Percentiles rank a stretch among this genome's conserved stretches.
Evolutionary conservation across 23 tunicate species (phyloP).

Genomic region (Clavelina lepadiformis): DNA sequence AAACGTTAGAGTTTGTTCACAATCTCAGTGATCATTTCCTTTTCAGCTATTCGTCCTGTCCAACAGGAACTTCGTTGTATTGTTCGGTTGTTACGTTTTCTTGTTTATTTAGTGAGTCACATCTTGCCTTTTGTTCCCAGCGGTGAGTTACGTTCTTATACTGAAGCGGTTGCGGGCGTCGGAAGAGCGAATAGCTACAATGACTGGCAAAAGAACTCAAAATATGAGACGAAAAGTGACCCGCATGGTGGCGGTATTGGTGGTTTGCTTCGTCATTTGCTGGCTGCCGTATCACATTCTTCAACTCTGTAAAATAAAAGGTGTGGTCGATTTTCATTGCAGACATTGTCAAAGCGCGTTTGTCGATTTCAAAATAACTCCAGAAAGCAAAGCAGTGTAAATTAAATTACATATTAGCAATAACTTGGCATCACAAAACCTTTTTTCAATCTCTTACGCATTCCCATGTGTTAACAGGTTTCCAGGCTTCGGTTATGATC

Average conservation of each 20-base stretch:
- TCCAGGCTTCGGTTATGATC: conserved; percentile 24
- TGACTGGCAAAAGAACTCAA: conserved; percentile 38
- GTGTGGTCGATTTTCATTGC: conserved; percentile 9
- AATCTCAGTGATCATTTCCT: not conserved
- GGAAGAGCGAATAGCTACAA: conserved; percentile 62
- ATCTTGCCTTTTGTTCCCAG: conserved; percentile 25
- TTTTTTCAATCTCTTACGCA: too few relatives aligned
- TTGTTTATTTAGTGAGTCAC: too few relatives aligned
- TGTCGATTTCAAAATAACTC: not conserved
- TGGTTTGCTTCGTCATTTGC: conserved; percentile 68
- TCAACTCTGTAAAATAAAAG: conserved; percentile 41
- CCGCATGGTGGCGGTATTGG: conserved; percentile 87
- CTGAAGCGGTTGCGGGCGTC: conserved; percentile 36
- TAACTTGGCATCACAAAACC: not conserved
- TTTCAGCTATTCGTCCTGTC: not conserved
- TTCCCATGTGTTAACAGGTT: too few relatives aligned
- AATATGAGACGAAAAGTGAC: conserved; percentile 71
- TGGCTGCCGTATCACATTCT: conserved; percentile 85
- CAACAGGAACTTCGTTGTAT: too few relatives aligned
- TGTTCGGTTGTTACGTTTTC: too few relatives aligned
- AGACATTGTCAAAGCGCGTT: not conserved
- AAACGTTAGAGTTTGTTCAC: not conserved
- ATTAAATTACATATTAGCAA: not conserved
- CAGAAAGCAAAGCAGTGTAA: too few relatives aligned
- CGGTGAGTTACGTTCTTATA: conserved; percentile 61